Evolutionary conservation across 1,140 invertebrate species (phyloP).

Genomic region (Rhopalosiphum padi): DNA sequence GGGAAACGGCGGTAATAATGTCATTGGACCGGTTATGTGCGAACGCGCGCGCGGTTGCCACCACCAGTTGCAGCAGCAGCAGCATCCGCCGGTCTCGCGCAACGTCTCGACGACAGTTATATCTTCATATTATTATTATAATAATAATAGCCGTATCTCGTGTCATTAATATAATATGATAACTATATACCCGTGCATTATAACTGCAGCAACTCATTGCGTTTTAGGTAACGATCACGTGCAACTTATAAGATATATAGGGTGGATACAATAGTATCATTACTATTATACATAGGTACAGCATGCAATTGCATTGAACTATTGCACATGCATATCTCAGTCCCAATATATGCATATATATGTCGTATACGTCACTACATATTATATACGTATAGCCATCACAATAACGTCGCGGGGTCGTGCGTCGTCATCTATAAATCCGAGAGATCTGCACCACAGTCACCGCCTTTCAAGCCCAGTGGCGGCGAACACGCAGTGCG

Average conservation of each 20-base stretch:
- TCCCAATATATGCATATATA: background rate
- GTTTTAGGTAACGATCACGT: background rate
- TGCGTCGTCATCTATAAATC: background rate
- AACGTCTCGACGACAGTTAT: constrained; percentile 48
- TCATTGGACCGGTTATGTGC: constrained; percentile 53
- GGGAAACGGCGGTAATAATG: constrained; percentile 21
- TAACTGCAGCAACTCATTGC: background rate
- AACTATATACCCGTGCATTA: background rate
- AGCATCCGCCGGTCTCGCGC: constrained; percentile 34
- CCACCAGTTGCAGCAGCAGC: background rate
- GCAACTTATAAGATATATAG: background rate
- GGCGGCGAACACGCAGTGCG: too few relatives aligned
- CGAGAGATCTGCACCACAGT: background rate
- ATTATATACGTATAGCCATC: too few relatives aligned
- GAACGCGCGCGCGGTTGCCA: background rate
- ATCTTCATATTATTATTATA: constrained; percentile 50
- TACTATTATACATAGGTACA: background rate
- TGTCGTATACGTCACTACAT: background rate
- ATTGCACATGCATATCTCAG: background rate
- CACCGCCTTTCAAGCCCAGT: background rate
- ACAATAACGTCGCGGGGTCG: background rate
- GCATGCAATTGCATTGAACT: background rate
- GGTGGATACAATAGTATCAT: background rate
- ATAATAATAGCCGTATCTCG: background rate
- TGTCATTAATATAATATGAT: background rate